Base-by-base conservation (phyloP, 2,888 invertebrate species). In the Drosophila robusta region DNA sequence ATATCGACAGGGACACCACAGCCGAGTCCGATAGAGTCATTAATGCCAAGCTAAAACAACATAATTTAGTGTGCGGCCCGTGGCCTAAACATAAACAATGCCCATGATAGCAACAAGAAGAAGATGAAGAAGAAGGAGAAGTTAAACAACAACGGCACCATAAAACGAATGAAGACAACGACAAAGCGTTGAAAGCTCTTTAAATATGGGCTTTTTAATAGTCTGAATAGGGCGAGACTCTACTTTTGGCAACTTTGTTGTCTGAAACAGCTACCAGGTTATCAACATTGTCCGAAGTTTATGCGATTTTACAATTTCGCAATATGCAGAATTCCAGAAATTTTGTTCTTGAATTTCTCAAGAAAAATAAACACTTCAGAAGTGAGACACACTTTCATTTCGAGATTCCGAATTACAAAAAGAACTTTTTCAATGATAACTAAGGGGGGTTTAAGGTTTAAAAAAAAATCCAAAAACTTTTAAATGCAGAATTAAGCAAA, bases 21-120 rank as follows among this genome's bases (percentile, higher is more conserved):
- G 29, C 32, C 34, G 44, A 55, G 63, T 60, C 65, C 66, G 55
- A 70, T 75, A 57, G 72, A 69, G 70, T 60, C 78, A 75, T 82
- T 82, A 75, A 71, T 62, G 78, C 80, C 73, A 73, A 63, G 82
- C 78, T 80, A 80, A 78, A 82, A 82, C 75, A 82, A 78, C 82
- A 75, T 82, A 80, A 85, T 84, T 83, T 87, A 83, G 67, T 79
- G 67, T 42, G 52, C 9, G 70, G 67, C 70, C 57, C 50, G 55
- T 66, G 80, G 75, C 75, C 75, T 49, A 56, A 80, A 67, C 73
- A 79, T 76, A 83, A 80, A 83, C 80, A 81, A 80, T 64, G 68
- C 67, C 64, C 72, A 70, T 60, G 65, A 76, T 66, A 76, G 47
- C 66, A 67, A 47, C 56, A 65, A 51, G 36, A 34, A 29, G n/a